A percentile compares a stretch with the other conserved stretches of the same genome.
Conservation (phyloP, 2,797 vertebrate genomes). For the Jordanella pulchra region DNA sequence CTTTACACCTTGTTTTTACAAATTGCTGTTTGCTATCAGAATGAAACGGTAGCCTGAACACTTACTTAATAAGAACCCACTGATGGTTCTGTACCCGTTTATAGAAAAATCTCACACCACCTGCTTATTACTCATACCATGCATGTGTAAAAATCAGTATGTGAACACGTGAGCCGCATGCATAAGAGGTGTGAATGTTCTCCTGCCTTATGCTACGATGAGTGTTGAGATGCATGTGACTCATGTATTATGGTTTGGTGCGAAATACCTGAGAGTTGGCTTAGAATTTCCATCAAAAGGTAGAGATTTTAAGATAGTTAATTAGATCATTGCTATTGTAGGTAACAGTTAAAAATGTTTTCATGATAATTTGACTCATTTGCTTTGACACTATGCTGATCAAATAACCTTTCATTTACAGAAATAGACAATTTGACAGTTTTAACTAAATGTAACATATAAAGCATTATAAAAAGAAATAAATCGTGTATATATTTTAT, state of each 20-base stretch:
- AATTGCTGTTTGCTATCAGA: slow-evolving; percentile 23
- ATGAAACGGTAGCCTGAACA: slow-evolving; percentile 25
- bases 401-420: neutral
- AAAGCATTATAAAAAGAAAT: too few relatives aligned
- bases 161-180: slow-evolving; percentile 15
- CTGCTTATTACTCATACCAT: slow-evolving; percentile 24
- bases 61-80: neutral
- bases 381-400: neutral
- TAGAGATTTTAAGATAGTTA: neutral
- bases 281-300: slow-evolving; percentile 9
- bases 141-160: slow-evolving; percentile 11
- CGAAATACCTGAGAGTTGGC: slow-evolving; percentile 29
- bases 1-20: slow-evolving; percentile 4
- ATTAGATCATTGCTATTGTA: slow-evolving; percentile 11
- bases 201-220: slow-evolving; percentile 39
- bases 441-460: neutral
- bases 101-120: slow-evolving; percentile 16
- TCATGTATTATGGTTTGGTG: slow-evolving; percentile 35
- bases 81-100: slow-evolving; percentile 11
- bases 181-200: slow-evolving; percentile 53
- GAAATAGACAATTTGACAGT: neutral
- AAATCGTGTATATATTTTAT: neutral
- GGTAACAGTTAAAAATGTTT: slow-evolving; percentile 8
- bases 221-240: slow-evolving; percentile 28
- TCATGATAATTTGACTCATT: neutral